Percentiles rank a stretch among this genome's conserved stretches.
Evolutionary conservation across 2,113 vertebrate species (phyloP).

Genomic region (Pseudolaguvia tuberculata): DNA sequence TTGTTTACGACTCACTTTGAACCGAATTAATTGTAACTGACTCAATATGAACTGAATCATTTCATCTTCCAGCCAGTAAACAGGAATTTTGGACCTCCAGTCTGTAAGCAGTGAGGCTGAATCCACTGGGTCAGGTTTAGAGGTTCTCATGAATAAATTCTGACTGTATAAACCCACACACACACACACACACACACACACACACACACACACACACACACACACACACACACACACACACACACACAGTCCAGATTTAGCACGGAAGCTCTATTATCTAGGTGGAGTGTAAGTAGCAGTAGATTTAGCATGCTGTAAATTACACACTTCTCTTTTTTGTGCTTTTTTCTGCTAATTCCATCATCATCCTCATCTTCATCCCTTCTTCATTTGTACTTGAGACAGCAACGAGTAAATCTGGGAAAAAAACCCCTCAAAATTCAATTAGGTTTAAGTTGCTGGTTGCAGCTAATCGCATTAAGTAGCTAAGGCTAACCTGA

Average conservation of each 20-base stretch:
- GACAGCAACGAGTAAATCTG: conserved; percentile 61
- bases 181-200: background rate
- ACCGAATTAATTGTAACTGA: too few relatives aligned
- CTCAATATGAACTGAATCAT: too few relatives aligned
- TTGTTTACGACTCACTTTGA: too few relatives aligned
- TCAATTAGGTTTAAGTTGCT: conserved; percentile 67
- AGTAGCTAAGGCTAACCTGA: conserved; percentile 41
- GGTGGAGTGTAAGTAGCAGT: conserved; percentile 67
- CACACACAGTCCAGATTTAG: conserved; percentile 13
- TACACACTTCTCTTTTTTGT: conserved; percentile 54
- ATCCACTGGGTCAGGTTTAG: conserved; percentile 8
- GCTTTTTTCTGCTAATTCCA: conserved; percentile 64
- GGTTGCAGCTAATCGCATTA: conserved; percentile 66
- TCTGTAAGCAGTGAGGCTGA: too few relatives aligned
- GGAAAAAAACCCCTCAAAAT: conserved; percentile 51
- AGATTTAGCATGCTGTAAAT: conserved; percentile 64
- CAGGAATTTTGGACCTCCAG: too few relatives aligned
- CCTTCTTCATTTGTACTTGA: conserved; percentile 44
- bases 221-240: background rate
- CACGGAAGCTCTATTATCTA: conserved; percentile 61
- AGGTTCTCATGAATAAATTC: background rate
- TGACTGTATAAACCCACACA: too few relatives aligned
- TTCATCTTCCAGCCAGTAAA: too few relatives aligned
- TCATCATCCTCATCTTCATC: conserved; percentile 61
- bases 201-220: conserved; percentile 9